A percentile compares a stretch with the other conserved stretches of the same genome.
Evolutionary conservation across 2,797 vertebrate species (phyloP).

Genomic region (Dipus sagitta): DNA sequence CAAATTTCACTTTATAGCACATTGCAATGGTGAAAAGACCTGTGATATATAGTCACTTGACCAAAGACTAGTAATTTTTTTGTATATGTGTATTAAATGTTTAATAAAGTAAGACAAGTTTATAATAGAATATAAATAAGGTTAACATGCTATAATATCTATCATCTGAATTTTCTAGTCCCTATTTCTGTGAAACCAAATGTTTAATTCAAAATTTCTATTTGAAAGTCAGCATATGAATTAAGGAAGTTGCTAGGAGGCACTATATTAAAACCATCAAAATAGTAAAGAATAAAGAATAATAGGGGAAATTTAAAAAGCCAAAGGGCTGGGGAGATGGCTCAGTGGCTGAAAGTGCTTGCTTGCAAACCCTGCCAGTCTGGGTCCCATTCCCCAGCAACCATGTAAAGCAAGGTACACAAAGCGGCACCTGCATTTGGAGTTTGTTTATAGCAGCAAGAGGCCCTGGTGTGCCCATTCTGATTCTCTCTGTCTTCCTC

Average conservation of each 20-base stretch:
- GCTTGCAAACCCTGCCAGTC: too few relatives aligned
- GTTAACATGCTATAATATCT: too few relatives aligned
- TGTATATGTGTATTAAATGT: not conserved
- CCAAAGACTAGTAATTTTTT: slow-evolving; percentile 29
- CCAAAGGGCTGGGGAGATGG: not conserved
- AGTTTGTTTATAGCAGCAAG: too few relatives aligned
- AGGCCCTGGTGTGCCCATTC: too few relatives aligned
- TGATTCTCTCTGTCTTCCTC: too few relatives aligned
- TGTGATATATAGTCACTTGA: not conserved
- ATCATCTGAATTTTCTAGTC: not conserved
- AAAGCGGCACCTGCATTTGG: too few relatives aligned
- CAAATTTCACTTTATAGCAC: slow-evolving; percentile 60
- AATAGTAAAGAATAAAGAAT: not conserved
- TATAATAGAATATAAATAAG: not conserved
- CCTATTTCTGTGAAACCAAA: not conserved
- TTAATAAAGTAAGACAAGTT: slow-evolving; percentile 55
- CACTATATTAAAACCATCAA: not conserved
- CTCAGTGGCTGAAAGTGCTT: too few relatives aligned
- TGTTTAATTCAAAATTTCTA: slow-evolving; percentile 20
- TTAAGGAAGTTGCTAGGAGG: not conserved
- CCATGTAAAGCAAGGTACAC: too few relatives aligned
- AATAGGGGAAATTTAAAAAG: not conserved
- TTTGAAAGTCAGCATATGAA: not conserved
- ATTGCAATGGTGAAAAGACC: not conserved
- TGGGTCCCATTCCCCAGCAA: too few relatives aligned